Percentiles rank a stretch among this genome's conserved stretches.
These are phyloP conservation scores for Platalea minor DNA, from an alignment of 2,797 vertebrate genomes.

Conservation along the genomic window DNA sequence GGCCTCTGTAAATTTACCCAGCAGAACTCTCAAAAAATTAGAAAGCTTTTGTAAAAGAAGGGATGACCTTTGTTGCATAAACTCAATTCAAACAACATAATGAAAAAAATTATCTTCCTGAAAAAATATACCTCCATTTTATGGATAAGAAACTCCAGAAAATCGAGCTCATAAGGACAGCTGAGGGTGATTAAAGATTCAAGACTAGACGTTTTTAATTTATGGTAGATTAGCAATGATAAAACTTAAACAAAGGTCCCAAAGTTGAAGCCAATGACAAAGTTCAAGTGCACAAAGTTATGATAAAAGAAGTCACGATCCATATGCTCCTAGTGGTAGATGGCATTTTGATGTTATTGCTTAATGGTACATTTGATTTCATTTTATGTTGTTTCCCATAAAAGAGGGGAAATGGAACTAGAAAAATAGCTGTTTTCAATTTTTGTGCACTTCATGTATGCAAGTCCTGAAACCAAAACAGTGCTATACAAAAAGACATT, in stretches of 20 bases:
- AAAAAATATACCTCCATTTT: neutral
- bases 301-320: constrained; percentile 52
- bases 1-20: neutral
- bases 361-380: constrained; percentile 68
- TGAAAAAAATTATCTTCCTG: neutral
- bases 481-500: neutral
- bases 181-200: neutral
- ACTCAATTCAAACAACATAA: neutral
- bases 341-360: constrained; percentile 62
- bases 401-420: constrained; percentile 37
- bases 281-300: constrained; percentile 33
- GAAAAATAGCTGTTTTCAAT: constrained; percentile 37
- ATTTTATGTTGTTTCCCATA: constrained; percentile 49
- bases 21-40: neutral
- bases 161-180: neutral
- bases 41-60: neutral
- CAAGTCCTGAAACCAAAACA: constrained; percentile 41
- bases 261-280: constrained; percentile 16
- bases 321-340: constrained; percentile 55
- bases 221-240: neutral
- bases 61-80: neutral
- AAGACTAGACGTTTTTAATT: neutral
- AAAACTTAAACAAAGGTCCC: neutral
- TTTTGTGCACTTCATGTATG: constrained; percentile 54
- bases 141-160: neutral